Evolutionary conservation across 2,888 invertebrate species (phyloP).

Genomic region (Actias luna): DNA sequence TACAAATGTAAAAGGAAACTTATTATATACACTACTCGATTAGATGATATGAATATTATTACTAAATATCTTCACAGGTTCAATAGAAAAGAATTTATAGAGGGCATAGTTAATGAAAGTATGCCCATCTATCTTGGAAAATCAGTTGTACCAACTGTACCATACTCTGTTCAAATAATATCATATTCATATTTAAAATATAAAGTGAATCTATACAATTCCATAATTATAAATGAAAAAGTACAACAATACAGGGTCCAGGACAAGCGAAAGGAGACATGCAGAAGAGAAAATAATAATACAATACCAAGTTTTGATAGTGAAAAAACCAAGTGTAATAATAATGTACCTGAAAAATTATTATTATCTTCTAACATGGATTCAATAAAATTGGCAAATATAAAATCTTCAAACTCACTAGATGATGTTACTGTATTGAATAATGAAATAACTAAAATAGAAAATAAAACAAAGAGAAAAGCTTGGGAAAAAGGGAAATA

Average conservation of each 20-base stretch:
- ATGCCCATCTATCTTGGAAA: constrained; percentile 26
- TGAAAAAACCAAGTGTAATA: neutral
- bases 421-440: neutral
- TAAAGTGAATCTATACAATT: constrained; percentile 7
- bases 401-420: neutral
- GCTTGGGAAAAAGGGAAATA: neutral
- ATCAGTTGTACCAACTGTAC: constrained; percentile 9
- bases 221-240: neutral
- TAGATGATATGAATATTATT: constrained; percentile 43
- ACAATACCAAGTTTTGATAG: no score
- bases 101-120: constrained; percentile 33
- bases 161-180: constrained; percentile 2
- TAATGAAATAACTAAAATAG: neutral
- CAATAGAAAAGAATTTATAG: constrained; percentile 16
- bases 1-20: constrained; percentile 16
- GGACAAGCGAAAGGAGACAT: neutral
- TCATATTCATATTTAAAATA: constrained; percentile 16
- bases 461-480: neutral
- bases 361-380: neutral
- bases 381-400: neutral
- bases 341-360: neutral
- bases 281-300: no score
- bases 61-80: constrained; percentile 19
- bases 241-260: neutral
- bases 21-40: constrained; percentile 42